Percentiles rank a stretch among this genome's conserved stretches.
These are phyloP conservation scores for Podarcis lilfordi DNA, from an alignment of 2,797 vertebrate species.

Conservation along the genomic window DNA sequence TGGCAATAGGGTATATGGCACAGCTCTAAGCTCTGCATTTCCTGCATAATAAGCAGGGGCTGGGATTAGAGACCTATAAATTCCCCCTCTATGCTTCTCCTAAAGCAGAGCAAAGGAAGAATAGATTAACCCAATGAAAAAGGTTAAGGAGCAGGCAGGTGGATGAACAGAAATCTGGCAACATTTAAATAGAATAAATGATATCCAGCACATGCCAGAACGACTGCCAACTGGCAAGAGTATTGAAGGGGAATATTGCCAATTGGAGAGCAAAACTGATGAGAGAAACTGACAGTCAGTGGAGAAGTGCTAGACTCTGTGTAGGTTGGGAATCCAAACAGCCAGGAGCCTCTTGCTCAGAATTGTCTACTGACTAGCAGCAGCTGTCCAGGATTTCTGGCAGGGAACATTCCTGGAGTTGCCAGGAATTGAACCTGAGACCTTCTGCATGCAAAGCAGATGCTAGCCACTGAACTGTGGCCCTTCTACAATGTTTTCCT, in stretches of 20 bases:
- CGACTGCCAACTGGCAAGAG: constrained; percentile 11
- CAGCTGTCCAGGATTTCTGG: too few relatives aligned
- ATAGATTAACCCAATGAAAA: fast-evolving
- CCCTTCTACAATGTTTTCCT: background rate
- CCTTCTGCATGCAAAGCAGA: too few relatives aligned
- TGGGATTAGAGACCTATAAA: background rate
- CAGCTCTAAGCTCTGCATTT: too few relatives aligned
- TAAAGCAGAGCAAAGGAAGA: background rate
- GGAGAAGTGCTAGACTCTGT: fast-evolving
- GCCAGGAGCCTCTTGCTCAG: background rate
- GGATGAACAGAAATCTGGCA: background rate
- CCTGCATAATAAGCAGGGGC: background rate
- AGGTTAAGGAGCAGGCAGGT: background rate
- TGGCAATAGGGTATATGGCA: fast-evolving
- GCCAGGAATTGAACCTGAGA: background rate
- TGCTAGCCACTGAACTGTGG: background rate
- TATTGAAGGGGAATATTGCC: background rate
- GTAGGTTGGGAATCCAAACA: fast-evolving
- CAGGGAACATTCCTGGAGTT: background rate
- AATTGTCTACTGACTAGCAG: too few relatives aligned
- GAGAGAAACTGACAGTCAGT: background rate
- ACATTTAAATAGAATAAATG: background rate
- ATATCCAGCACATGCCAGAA: background rate
- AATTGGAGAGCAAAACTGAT: background rate
- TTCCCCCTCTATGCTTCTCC: background rate